Evolutionary conservation across 2,888 invertebrate species (phyloP).

Genomic region (Drosophila antonietae): DNA sequence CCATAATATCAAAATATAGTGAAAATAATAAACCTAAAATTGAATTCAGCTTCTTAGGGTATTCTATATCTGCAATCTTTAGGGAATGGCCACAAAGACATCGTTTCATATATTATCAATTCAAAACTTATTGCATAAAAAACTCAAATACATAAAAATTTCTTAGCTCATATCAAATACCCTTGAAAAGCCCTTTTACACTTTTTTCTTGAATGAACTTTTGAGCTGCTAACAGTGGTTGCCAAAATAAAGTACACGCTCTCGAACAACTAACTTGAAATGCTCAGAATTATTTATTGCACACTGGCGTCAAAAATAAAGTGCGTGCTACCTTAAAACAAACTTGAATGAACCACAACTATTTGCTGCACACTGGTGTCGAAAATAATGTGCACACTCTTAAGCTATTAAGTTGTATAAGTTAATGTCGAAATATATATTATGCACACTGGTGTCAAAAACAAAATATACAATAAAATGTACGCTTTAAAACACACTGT

Average conservation of each 20-base stretch:
- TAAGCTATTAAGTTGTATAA: no score
- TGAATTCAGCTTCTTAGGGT: neutral
- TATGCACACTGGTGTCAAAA: neutral
- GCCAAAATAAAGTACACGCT: neutral
- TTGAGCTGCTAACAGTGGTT: neutral
- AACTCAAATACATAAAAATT: neutral
- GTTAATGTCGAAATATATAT: no score
- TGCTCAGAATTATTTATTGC: neutral
- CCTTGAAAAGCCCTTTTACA: neutral
- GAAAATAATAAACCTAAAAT: neutral
- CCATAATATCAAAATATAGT: no score
- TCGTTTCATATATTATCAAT: neutral
- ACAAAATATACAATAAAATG: neutral
- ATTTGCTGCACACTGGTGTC: neutral
- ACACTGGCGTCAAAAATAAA: neutral
- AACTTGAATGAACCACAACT: neutral
- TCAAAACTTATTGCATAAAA: neutral
- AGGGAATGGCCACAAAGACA: neutral
- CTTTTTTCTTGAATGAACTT: neutral
- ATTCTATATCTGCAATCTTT: neutral
- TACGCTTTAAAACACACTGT: slow-evolving; percentile 11
- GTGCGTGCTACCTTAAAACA: neutral
- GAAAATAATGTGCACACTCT: no score
- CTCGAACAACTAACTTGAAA: neutral
- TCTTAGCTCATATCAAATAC: neutral